These are phyloP conservation scores for Caloenas nicobarica DNA, from an alignment of 2,113 vertebrate genomes.

Conservation along the genomic window DNA sequence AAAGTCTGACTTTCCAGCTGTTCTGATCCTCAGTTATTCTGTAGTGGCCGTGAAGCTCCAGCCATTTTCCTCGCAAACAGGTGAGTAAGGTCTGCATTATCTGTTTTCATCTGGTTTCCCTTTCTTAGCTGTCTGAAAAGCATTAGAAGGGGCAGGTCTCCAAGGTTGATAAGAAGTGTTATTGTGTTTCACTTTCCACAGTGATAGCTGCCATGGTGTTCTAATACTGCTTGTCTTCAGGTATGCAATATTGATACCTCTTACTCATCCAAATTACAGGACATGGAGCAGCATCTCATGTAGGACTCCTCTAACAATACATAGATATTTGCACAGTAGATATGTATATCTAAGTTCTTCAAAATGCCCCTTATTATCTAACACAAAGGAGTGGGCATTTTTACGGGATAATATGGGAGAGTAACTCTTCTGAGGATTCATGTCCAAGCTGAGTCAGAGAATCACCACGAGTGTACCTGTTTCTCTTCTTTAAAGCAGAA, in stretches of 20 bases:
- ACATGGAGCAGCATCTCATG: not conserved
- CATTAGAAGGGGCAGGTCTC: not conserved
- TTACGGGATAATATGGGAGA: not conserved
- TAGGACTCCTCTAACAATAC: not conserved
- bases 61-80: not conserved
- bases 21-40: not conserved
- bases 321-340: not conserved
- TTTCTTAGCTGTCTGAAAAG: not conserved
- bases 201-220: not conserved
- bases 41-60: not conserved
- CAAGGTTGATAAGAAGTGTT: slow-evolving; percentile 4
- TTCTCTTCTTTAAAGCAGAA: not conserved
- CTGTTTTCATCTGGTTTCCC: not conserved
- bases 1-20: not conserved
- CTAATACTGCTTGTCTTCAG: not conserved
- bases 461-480: not conserved
- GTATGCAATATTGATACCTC: not conserved
- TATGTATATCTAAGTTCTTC: not conserved
- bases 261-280: not conserved
- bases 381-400: not conserved
- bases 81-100: not conserved
- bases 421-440: not conserved
- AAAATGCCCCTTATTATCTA: not conserved
- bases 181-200: slow-evolving; percentile 47
- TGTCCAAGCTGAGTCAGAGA: not conserved